Evolutionary conservation across 2,113 vertebrate genomes (phyloP).

Genomic region (Lampris incognitus): DNA sequence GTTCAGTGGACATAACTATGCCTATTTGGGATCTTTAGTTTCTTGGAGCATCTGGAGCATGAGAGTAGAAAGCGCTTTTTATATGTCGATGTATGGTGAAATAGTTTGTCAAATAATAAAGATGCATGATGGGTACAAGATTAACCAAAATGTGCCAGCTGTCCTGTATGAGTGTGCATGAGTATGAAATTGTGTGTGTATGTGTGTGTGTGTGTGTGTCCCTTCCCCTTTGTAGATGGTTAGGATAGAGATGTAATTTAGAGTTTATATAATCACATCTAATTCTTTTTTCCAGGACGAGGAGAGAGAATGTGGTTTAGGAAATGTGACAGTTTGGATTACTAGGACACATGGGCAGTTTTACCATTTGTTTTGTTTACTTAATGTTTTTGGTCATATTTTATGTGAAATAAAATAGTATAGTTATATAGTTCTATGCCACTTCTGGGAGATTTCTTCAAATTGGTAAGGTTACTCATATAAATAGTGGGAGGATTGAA

Average conservation of each 20-base stretch:
- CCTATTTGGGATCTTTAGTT: neutral
- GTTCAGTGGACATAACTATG: too few species aligned
- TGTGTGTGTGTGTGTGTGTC: neutral
- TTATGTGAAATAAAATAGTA: slow-evolving; percentile 9
- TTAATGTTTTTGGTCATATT: neutral
- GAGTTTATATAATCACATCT: slow-evolving; percentile 31
- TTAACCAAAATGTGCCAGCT: slow-evolving; percentile 57
- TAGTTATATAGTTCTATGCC: slow-evolving; percentile 7
- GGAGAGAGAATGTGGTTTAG: slow-evolving; percentile 21
- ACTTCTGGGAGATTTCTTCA: too few species aligned
- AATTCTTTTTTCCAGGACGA: slow-evolving; percentile 7
- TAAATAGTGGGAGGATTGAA: too few species aligned
- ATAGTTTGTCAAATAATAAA: slow-evolving; percentile 31
- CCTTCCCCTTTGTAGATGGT: slow-evolving; percentile 16
- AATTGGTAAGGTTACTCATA: too few species aligned
- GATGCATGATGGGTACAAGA: slow-evolving; percentile 27
- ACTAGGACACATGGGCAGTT: slow-evolving; percentile 25
- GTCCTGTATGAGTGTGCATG: slow-evolving; percentile 11
- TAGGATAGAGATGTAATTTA: slow-evolving; percentile 28
- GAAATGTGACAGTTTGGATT: slow-evolving; percentile 25
- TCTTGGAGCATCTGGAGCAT: neutral
- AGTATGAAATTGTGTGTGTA: slow-evolving; percentile 13
- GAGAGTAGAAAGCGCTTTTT: neutral
- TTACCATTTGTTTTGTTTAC: slow-evolving; percentile 29
- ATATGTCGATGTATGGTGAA: too few species aligned